Conservation (phyloP, 2,797 vertebrate species). For the Parauchenoglanis punctatus region DNA sequence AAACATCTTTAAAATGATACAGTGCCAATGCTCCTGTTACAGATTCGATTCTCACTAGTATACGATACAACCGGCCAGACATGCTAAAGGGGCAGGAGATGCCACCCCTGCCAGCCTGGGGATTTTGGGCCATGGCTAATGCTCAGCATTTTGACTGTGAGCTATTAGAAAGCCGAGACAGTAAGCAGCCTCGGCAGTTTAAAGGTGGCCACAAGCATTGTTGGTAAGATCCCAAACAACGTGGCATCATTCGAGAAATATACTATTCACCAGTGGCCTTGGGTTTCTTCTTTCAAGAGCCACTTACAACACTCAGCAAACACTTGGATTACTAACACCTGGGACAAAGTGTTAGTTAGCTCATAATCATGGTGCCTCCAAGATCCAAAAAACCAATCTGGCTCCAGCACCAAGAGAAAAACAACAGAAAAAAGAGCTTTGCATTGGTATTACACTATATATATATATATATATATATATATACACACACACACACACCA, state of each 20-base stretch:
- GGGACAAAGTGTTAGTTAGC: constrained; percentile 62
- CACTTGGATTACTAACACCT: constrained; percentile 66
- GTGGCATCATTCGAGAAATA: constrained; percentile 71
- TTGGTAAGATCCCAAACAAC: constrained; percentile 66
- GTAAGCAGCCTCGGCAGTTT: constrained; percentile 6
- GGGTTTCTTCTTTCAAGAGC: constrained; percentile 64
- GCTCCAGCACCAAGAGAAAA: not conserved
- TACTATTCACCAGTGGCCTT: constrained; percentile 64
- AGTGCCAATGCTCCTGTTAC: constrained; percentile 76
- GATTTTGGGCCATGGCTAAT: constrained; percentile 49
- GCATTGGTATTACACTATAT: not conserved
- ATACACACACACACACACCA: too few relatives aligned
- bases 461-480: too few relatives aligned
- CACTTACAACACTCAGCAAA: constrained; percentile 62
- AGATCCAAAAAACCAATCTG: not conserved
- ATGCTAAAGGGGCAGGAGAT: constrained; percentile 21
- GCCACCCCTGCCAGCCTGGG: constrained; percentile 29
- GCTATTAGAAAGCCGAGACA: not conserved
- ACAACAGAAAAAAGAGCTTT: not conserved
- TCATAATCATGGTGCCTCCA: constrained; percentile 5
- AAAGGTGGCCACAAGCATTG: constrained; percentile 47
- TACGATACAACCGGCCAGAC: constrained; percentile 47
- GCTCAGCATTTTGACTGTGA: constrained; percentile 55
- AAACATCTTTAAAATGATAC: constrained; percentile 77
- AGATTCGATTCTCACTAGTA: constrained; percentile 68